phyloP scores from a whole-genome alignment of 1,140 invertebrate species.

The Zaprionus lachaisei region DNA sequence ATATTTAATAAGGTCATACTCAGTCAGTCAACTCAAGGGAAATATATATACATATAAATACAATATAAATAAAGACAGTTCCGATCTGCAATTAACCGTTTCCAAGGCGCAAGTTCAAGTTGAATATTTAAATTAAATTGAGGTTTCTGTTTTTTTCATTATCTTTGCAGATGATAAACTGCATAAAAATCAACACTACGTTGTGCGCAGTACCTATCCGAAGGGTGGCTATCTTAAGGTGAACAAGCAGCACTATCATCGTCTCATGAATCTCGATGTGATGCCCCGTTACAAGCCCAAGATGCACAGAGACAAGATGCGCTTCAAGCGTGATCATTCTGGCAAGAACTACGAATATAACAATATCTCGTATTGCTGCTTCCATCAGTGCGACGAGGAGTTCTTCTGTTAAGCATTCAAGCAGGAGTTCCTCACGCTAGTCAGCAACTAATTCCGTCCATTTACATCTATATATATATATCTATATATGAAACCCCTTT shows the following conservation, averaged over 20 bases:
- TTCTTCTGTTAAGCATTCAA: slow-evolving; percentile 70
- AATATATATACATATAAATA: slow-evolving; percentile 40
- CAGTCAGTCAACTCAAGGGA: slow-evolving; percentile 70
- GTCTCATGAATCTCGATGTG: slow-evolving; percentile 64
- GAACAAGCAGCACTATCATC: slow-evolving; percentile 60
- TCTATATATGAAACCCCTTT: slow-evolving; percentile 10
- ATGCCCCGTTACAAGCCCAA: slow-evolving; percentile 73
- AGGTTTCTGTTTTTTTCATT: slow-evolving; percentile 26
- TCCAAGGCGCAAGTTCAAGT: slow-evolving; percentile 77
- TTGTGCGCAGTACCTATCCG: slow-evolving; percentile 72
- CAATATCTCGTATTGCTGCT: slow-evolving; percentile 79
- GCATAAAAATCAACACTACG: slow-evolving; percentile 55
- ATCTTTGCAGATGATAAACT: slow-evolving; percentile 57
- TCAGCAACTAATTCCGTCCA: slow-evolving; percentile 57
- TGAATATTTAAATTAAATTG: slow-evolving; percentile 33
- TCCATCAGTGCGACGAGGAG: slow-evolving; percentile 70
- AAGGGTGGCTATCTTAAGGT: slow-evolving; percentile 77
- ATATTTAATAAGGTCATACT: slow-evolving; percentile 65
- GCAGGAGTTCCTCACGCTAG: slow-evolving; percentile 14
- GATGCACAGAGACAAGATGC: slow-evolving; percentile 64
- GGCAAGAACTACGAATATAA: slow-evolving; percentile 48
- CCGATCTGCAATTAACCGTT: slow-evolving; percentile 66
- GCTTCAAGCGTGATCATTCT: slow-evolving; percentile 64
- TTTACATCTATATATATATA: slow-evolving; percentile 12
- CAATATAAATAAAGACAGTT: slow-evolving; percentile 45